Evolutionary conservation across 2,888 invertebrate species (phyloP), one percentile per base, ranked within the genome.

Genomic region (Megamerina dolium): DNA sequence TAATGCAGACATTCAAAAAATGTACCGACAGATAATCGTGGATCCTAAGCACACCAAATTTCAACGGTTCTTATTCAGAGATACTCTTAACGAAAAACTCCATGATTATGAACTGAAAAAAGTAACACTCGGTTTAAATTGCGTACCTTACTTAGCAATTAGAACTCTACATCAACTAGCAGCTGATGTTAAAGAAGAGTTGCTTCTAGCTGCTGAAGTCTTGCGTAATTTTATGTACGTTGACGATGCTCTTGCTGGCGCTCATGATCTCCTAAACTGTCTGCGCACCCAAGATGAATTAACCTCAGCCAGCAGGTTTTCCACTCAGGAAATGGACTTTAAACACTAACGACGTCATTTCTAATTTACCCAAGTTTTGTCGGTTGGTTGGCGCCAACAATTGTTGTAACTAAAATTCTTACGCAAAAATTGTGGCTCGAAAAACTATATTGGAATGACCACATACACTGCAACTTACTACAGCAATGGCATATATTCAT

Each of bases 401-500:
- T 51, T 10, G 35, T 52, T 5, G 10, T 37, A 1, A 46, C 52
- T 5, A 52, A 51, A 37, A 45, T 51, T n/a, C 13, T 50, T 1
- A 47, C 50, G 51, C 48, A 51, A 13, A 41, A 48, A 19, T 46
- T n/a, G n/a, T n/a, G n/a, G n/a, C n/a, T n/a, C n/a, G n/a, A n/a
- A n/a, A n/a, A n/a, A n/a, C n/a, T n/a, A n/a, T n/a, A n/a, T n/a
- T n/a, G n/a, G n/a, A n/a, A n/a, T n/a, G n/a, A n/a, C n/a, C n/a
- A n/a, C n/a, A n/a, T n/a, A n/a, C n/a, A n/a, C n/a, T n/a, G n/a
- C n/a, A n/a, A n/a, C n/a, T n/a, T n/a, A n/a, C n/a, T n/a, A n/a
- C n/a, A n/a, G n/a, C n/a, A n/a, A n/a, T n/a, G n/a, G n/a, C n/a
- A n/a, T n/a, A n/a, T n/a, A n/a, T n/a, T n/a, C n/a, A n/a, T n/a